Conservation (phyloP, 2,113 vertebrate species). For the Lepisosteus oculatus region DNA sequence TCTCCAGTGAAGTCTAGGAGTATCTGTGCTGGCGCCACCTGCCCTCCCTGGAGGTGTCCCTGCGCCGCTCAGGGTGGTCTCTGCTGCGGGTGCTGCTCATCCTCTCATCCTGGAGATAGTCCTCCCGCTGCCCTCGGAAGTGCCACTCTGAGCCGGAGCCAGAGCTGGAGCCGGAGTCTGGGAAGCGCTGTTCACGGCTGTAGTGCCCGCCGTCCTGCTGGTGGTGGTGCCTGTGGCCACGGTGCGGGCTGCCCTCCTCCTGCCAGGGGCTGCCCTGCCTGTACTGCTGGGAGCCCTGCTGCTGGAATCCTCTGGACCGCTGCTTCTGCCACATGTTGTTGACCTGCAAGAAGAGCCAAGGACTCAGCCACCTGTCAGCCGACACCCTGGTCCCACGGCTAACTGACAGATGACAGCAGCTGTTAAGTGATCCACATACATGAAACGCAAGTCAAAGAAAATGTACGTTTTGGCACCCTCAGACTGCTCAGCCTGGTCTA, state of each 20-base stretch:
- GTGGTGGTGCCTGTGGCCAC: slow-evolving; percentile 55
- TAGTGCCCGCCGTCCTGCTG: slow-evolving; percentile 47
- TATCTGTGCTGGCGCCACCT: slow-evolving; percentile 63
- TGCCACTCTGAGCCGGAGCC: slow-evolving; percentile 50
- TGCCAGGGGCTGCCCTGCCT: slow-evolving; percentile 52
- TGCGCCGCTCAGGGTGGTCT: slow-evolving; percentile 52
- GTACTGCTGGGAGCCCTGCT: slow-evolving; percentile 27
- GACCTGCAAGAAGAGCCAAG: slow-evolving; percentile 56
- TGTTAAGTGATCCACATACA: too few relatives aligned
- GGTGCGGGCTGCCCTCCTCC: slow-evolving; percentile 37
- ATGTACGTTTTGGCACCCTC: too few relatives aligned
- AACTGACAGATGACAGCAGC: too few relatives aligned
- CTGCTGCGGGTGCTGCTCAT: slow-evolving; percentile 60
- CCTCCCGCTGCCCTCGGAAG: slow-evolving; percentile 59
- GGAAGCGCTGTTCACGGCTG: slow-evolving; percentile 51
- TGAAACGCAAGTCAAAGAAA: too few relatives aligned
- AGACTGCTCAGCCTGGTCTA: too few relatives aligned
- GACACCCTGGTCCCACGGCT: too few relatives aligned
- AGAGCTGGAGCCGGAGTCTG: slow-evolving; percentile 15
- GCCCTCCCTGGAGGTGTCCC: slow-evolving; percentile 61
- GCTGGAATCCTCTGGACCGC: slow-evolving; percentile 46
- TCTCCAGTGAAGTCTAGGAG: slow-evolving; percentile 15
- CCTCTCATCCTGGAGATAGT: slow-evolving; percentile 66
- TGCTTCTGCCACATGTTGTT: slow-evolving; percentile 65
- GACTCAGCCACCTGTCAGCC: too few relatives aligned